A percentile compares a stretch with the other conserved stretches of the same genome.
These are phyloP conservation scores for Porites australiensis DNA, from an alignment of 64 coral and sea anemone genomes.

Conservation along the genomic window DNA sequence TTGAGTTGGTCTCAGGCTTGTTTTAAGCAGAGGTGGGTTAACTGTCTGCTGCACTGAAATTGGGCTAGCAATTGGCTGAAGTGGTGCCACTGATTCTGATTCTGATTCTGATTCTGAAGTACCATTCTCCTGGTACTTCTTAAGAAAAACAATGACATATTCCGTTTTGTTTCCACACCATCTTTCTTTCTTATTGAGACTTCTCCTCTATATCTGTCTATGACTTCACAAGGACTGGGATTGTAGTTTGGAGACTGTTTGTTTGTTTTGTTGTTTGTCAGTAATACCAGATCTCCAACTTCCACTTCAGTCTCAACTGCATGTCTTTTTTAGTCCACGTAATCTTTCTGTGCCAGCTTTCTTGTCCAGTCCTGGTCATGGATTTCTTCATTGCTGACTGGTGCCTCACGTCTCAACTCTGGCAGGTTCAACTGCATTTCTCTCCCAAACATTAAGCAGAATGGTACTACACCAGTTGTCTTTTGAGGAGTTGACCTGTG, in stretches of 20 bases:
- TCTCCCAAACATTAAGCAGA: neutral
- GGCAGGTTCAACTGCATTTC: neutral
- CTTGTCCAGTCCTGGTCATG: neutral
- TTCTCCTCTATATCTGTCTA: neutral
- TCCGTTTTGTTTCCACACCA: no score
- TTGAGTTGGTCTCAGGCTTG: no score
- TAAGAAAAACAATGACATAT: no score
- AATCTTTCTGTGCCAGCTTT: neutral
- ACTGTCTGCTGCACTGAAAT: no score
- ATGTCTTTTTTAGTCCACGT: neutral
- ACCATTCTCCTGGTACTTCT: no score
- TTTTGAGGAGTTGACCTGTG: neutral
- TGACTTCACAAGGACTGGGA: neutral
- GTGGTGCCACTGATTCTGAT: no score
- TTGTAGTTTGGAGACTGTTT: neutral
- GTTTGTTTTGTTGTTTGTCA: neutral
- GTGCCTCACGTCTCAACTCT: neutral
- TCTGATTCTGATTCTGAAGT: no score
- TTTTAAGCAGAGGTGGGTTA: no score
- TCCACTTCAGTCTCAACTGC: neutral
- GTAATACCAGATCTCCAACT: neutral
- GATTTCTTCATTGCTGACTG: neutral
- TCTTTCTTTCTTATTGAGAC: neutral
- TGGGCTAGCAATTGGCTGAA: no score
- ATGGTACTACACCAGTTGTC: neutral